Evolutionary conservation across 2,113 vertebrate genomes (phyloP).

Genomic region (Antigone vipio): DNA sequence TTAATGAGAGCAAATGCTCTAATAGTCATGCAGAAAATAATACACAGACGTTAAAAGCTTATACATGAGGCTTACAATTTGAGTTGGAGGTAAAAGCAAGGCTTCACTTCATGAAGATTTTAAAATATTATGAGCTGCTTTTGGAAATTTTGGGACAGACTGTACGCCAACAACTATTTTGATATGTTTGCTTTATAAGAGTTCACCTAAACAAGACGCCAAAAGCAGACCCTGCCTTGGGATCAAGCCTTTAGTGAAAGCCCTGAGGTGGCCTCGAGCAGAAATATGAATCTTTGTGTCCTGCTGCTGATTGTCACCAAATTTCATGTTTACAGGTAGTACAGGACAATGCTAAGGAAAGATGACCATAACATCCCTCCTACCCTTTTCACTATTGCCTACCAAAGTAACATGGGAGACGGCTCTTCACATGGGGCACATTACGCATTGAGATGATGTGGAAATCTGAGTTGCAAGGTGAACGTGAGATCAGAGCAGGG

Average conservation of each 20-base stretch:
- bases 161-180: background rate
- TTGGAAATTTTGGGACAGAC: background rate
- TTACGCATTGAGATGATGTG: background rate
- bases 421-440: accelerated
- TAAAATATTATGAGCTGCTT: background rate
- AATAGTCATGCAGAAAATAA: background rate
- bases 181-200: background rate
- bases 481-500: background rate
- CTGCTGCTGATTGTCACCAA: background rate
- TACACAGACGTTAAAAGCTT: background rate
- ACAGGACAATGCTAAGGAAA: background rate
- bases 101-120: background rate
- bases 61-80: background rate
- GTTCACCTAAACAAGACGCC: background rate
- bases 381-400: background rate
- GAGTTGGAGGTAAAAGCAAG: background rate
- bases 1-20: background rate
- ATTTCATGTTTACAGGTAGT: background rate
- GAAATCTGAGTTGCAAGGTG: background rate
- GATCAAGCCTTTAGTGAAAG: background rate
- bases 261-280: background rate
- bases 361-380: background rate
- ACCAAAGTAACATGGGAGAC: background rate
- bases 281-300: background rate
- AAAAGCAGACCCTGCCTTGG: background rate